Evolutionary conservation across 2,113 vertebrate species (phyloP), one percentile per base, ranked within the genome.

Genomic region (Myodes glareolus): DNA sequence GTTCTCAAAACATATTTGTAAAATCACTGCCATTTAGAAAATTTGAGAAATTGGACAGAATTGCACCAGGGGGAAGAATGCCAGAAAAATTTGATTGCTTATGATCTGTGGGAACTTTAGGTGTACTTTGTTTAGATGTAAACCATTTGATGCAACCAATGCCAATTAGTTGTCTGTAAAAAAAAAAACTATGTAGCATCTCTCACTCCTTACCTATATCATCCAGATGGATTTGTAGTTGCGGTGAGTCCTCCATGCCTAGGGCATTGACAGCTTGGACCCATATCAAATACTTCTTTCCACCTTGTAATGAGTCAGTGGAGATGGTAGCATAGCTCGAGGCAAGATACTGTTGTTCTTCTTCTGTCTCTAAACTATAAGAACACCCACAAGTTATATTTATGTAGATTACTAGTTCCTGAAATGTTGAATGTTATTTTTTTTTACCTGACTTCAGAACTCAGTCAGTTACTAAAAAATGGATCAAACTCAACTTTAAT

Each of bases 231-330:
- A 99, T 81, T 3, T 1, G 92, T 68, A 0, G 80, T 0, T n/a
- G 96, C 31, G 92, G 78, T 0, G 99, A 99, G 80, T 47, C 70
- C 36, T 97, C 95, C 0, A 25, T 5, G 3, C 98, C 98, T 58
- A 99, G 88, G 0, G 0, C 47, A 9, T 99, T 99, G 88, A 70
- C 90, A 91, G 98, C 98, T 65, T 95, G 91, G 75, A 98, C 96
- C 97, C 98, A 98, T 2, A 92, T 93, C 1, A 0, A 85, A 95
- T 98, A 98, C 42, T 0, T 77, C 61, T 76, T 98, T 33, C 95
- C 31, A 0, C 88, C 65, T 0, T 2, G 85, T 80, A 99, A 58
- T 0, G n/a, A 25, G 0, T 94, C 94, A 85, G 98, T 96, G 4
- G 84, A 94, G 95, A 99, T 98, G 88, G 93, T 97, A 67, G 94